phyloP scores from a whole-genome alignment of 1,140 invertebrate genomes.

The Drosophila littoralis region DNA sequence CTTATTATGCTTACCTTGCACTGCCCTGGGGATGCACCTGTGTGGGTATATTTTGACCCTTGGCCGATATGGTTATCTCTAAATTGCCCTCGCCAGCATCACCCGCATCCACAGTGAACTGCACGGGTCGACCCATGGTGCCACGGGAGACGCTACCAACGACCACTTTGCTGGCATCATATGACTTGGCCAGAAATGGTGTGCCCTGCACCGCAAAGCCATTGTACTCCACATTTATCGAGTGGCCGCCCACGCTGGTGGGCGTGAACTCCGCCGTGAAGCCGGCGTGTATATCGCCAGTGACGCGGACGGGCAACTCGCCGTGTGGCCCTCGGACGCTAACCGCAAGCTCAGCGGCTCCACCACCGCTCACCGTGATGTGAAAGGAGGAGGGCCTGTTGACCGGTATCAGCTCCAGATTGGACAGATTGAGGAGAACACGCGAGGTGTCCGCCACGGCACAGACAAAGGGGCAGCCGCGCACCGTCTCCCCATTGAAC shows the following conservation, averaged over 20 bases:
- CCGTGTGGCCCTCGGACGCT: constrained; percentile 92
- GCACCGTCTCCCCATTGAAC: constrained; percentile 98
- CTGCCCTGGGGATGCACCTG: constrained; percentile 96
- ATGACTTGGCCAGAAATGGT: constrained; percentile 96
- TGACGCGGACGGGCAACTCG: constrained; percentile 94
- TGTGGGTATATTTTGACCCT: constrained; percentile 97
- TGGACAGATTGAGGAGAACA: constrained; percentile 91
- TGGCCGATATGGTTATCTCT: constrained; percentile 97
- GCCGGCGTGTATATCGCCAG: constrained; percentile 93
- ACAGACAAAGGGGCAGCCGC: constrained; percentile 95
- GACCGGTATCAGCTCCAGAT: constrained; percentile 93
- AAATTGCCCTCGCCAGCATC: constrained; percentile 99
- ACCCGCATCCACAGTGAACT: constrained; percentile 97
- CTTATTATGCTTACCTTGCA: constrained; percentile 81
- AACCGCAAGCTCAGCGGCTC: constrained; percentile 94
- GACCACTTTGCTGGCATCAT: constrained; percentile 94
- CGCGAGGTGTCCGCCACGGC: constrained; percentile 92
- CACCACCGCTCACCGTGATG: constrained; percentile 94
- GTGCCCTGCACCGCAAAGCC: constrained; percentile 95
- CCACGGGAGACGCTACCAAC: constrained; percentile 93
- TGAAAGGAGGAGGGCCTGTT: constrained; percentile 94
- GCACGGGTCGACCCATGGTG: constrained; percentile 92
- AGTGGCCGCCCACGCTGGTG: constrained; percentile 94
- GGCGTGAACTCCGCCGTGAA: constrained; percentile 97
- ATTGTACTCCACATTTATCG: constrained; percentile 95